Percentiles rank a stretch among this genome's conserved stretches.
Evolutionary conservation across 2,888 invertebrate species (phyloP).

Genomic region (Melanophora roralis): DNA sequence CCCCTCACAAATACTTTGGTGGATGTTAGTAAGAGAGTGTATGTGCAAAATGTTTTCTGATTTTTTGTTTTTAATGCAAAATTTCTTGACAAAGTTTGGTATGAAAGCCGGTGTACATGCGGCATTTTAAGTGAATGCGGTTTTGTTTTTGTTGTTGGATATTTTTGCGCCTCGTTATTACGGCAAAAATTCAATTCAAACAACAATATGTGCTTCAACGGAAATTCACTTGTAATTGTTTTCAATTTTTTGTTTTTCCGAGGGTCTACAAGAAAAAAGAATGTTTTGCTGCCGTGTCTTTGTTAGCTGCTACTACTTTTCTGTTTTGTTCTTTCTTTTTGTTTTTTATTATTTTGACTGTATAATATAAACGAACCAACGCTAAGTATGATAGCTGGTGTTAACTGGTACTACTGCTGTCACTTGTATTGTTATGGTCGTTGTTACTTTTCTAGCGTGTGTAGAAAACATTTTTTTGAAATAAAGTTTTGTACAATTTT

Average conservation of each 20-base stretch:
- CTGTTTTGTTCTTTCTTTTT: not conserved
- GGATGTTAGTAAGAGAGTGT: not conserved
- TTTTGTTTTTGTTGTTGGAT: slow-evolving; percentile 21
- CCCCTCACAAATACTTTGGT: slow-evolving; percentile 28
- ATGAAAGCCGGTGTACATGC: slow-evolving; percentile 46
- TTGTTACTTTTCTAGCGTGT: slow-evolving; percentile 39
- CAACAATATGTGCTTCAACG: slow-evolving; percentile 17
- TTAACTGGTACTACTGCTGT: slow-evolving; percentile 8
- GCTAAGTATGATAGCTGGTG: not conserved
- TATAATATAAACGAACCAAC: not conserved
- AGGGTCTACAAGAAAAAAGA: not conserved
- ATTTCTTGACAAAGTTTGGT: not conserved
- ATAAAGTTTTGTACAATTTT: not conserved
- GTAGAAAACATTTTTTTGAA: slow-evolving; percentile 46
- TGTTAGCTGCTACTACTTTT: slow-evolving; percentile 5
- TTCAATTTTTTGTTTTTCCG: slow-evolving; percentile 1
- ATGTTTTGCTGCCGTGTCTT: slow-evolving; percentile 3
- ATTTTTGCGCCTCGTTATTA: not conserved
- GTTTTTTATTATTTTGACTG: not conserved
- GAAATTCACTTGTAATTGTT: slow-evolving; percentile 53
- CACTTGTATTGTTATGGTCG: not conserved
- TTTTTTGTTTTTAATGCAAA: slow-evolving; percentile 1
- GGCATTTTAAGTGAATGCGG: slow-evolving; percentile 41
- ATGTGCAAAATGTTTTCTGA: not conserved
- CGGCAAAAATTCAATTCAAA: not conserved